Conservation (phyloP, 2,888 invertebrate species). For the Cerastis leucographa region DNA sequence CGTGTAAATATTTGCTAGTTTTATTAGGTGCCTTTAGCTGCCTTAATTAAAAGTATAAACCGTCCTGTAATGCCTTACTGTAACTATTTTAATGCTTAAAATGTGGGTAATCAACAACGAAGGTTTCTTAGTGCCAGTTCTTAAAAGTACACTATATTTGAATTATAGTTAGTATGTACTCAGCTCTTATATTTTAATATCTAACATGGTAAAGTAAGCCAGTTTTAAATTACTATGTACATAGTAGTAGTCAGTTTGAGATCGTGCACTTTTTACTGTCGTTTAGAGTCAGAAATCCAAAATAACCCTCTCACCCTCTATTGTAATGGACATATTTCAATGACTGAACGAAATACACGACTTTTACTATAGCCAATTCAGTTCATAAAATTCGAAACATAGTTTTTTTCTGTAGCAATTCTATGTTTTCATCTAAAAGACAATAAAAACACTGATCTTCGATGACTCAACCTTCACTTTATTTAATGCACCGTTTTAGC, state of each 20-base stretch:
- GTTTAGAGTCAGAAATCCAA: conserved; percentile 14
- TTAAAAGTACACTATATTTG: conserved; percentile 80
- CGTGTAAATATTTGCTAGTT: conserved; percentile 69
- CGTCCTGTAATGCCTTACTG: conserved; percentile 86
- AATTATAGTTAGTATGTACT: conserved; percentile 69
- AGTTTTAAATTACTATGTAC: conserved; percentile 52
- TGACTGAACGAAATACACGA: neutral
- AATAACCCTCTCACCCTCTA: neutral
- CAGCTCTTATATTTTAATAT: conserved; percentile 56
- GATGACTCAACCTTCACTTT: conserved; percentile 30
- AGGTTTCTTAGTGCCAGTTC: conserved; percentile 85
- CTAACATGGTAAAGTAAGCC: conserved; percentile 33
- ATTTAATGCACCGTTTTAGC: conserved; percentile 61
- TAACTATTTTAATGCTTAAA: conserved; percentile 66
- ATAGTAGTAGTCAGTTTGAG: conserved; percentile 25
- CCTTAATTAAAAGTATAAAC: conserved; percentile 85
- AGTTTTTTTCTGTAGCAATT: neutral
- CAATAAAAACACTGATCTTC: conserved; percentile 38
- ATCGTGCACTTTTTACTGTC: conserved; percentile 44
- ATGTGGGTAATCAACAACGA: conserved; percentile 85
- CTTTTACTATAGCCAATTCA: conserved; percentile 1
- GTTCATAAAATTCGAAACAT: neutral
- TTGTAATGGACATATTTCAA: neutral
- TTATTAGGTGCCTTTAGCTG: conserved; percentile 84
- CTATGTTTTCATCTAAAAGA: conserved; percentile 24